Conservation (phyloP, 2,888 invertebrate genomes). For the Meteorus colon region DNA sequence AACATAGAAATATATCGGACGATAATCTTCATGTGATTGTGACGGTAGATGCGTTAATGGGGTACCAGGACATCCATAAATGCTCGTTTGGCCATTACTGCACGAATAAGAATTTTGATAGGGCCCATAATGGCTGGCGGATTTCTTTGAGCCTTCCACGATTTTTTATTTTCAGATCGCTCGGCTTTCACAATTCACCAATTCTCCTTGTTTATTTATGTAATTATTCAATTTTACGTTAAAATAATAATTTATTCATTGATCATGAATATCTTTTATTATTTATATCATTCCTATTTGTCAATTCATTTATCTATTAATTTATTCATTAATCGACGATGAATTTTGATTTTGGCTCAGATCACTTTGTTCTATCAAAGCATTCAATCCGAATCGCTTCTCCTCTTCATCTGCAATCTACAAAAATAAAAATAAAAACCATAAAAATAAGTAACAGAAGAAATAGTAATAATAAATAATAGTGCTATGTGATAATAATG, state of each 20-base stretch:
- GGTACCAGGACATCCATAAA: conserved; percentile 60
- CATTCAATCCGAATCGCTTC: not conserved
- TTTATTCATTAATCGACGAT: not conserved
- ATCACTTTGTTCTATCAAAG: too few species aligned
- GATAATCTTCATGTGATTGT: conserved; percentile 65
- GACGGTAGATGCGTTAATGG: conserved; percentile 42
- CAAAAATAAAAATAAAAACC: not conserved
- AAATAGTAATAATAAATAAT: not conserved
- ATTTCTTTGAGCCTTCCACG: conserved; percentile 69
- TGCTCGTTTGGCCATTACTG: conserved; percentile 67
- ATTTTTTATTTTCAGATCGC: conserved; percentile 52
- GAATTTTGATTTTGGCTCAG: not conserved
- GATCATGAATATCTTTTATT: not conserved
- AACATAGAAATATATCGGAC: conserved; percentile 70
- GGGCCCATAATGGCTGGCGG: conserved; percentile 69
- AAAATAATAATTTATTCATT: not conserved
- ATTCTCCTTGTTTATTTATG: not conserved
- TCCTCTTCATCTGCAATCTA: conserved; percentile 2
- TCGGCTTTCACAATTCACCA: conserved; percentile 34
- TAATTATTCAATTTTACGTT: not conserved
- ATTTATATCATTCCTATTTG: too few species aligned
- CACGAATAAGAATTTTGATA: conserved; percentile 65
- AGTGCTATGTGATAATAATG: not conserved
- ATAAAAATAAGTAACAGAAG: not conserved
- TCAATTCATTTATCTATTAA: not conserved